A percentile compares a stretch with the other conserved stretches of the same genome.
phyloP scores from a whole-genome alignment of 1,140 invertebrate species.

The Heliconius himera region DNA sequence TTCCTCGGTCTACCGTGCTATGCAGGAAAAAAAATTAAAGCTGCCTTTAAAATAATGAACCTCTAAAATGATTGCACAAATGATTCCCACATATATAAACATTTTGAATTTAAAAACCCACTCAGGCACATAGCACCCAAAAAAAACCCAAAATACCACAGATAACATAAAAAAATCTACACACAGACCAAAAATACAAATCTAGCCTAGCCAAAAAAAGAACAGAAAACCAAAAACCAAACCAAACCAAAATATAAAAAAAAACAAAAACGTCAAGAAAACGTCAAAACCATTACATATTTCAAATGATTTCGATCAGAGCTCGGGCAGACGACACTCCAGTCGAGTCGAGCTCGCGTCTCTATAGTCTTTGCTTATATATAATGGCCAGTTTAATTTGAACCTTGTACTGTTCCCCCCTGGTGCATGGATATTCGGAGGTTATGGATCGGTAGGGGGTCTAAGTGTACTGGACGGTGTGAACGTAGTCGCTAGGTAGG shows the following conservation, averaged over 20 bases:
- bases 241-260: conserved; percentile 18
- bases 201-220: not conserved
- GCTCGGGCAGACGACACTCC: conserved; percentile 78
- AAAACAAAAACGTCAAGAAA: conserved; percentile 51
- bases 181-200: too few species aligned
- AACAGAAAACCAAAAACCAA: conserved; percentile 7
- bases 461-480: conserved; percentile 52
- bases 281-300: conserved; percentile 72
- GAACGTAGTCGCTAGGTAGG: conserved; percentile 66
- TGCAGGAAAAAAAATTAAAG: too few species aligned
- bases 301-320: conserved; percentile 74
- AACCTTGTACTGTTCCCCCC: conserved; percentile 56
- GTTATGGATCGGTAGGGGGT: conserved; percentile 45
- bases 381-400: conserved; percentile 47
- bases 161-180: too few species aligned
- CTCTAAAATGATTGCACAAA: too few species aligned
- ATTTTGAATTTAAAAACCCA: too few species aligned
- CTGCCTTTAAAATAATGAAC: too few species aligned
- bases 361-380: conserved; percentile 73
- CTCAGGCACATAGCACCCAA: too few species aligned
- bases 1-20: too few species aligned
- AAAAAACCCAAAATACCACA: too few species aligned
- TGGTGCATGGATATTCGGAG: conserved; percentile 33
- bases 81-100: too few species aligned
- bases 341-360: conserved; percentile 44